Conservation (phyloP, 2,113 vertebrate genomes). For the Puffinus mauretanicus region DNA sequence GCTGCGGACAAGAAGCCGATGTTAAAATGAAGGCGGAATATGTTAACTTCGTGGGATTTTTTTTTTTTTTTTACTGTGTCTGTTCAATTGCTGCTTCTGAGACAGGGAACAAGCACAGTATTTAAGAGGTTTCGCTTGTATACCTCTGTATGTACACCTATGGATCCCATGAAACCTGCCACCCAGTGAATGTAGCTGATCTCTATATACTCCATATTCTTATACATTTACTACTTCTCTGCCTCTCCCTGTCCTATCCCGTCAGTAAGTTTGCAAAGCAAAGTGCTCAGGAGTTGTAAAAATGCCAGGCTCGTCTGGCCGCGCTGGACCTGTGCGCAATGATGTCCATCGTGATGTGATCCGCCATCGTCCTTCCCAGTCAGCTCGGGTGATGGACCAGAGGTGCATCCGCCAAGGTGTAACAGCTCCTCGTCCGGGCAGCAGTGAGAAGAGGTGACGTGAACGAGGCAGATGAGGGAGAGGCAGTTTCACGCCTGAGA, state of each 20-base stretch:
- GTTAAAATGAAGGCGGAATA: background rate
- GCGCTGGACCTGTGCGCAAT: accelerated
- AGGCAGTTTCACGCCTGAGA: background rate
- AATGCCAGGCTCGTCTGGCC: background rate
- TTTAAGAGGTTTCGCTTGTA: background rate
- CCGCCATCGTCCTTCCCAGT: accelerated
- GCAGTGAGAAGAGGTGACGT: background rate
- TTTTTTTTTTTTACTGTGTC: background rate
- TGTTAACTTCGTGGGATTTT: background rate
- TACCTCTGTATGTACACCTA: accelerated
- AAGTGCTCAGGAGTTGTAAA: background rate
- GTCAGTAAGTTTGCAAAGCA: background rate
- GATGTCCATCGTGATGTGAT: accelerated
- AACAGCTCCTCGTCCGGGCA: background rate
- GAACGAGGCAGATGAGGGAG: background rate
- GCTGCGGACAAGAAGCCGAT: background rate
- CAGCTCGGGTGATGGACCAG: background rate
- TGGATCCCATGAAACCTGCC: conserved; percentile 36
- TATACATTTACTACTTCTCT: background rate
- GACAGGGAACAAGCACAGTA: background rate
- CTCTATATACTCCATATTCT: background rate
- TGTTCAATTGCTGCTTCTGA: background rate
- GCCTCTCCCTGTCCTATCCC: accelerated
- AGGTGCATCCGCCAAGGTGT: accelerated
- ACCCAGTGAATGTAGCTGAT: conserved; percentile 58